Evolutionary conservation across 2,888 invertebrate genomes (phyloP).

Genomic region (Cynaeus angustus): DNA sequence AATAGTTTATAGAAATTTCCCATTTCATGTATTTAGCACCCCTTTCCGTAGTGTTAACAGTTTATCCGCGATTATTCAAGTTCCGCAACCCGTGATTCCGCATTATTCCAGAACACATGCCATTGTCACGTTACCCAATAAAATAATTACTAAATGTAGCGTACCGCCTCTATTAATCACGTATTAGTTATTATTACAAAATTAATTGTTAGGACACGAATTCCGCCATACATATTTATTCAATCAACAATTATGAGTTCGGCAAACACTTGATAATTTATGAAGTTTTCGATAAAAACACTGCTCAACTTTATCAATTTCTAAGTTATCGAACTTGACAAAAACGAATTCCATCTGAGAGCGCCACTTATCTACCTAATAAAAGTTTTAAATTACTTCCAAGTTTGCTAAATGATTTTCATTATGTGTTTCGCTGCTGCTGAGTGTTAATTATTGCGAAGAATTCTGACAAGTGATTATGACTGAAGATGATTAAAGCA

Average conservation of each 20-base stretch:
- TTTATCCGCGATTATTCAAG: background rate
- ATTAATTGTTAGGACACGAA: conserved; percentile 9
- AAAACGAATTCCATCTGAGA: conserved; percentile 21
- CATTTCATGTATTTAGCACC: background rate
- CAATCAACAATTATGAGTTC: background rate
- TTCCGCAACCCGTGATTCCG: conserved; percentile 2
- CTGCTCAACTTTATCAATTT: conserved; percentile 24
- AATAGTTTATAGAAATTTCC: too few species aligned
- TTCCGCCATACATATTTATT: background rate
- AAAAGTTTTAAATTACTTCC: conserved; percentile 30
- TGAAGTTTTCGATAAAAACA: background rate
- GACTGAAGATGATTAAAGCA: background rate
- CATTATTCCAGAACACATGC: conserved; percentile 6
- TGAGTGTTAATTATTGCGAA: conserved; percentile 14
- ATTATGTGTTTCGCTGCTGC: conserved; percentile 10
- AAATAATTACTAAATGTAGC: conserved; percentile 13
- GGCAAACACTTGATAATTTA: background rate
- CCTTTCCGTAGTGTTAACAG: background rate
- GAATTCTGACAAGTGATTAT: background rate
- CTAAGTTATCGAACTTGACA: conserved; percentile 19
- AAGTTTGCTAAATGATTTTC: conserved; percentile 13
- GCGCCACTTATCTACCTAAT: conserved; percentile 19
- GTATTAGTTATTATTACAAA: conserved; percentile 12
- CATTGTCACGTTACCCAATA: conserved; percentile 3
- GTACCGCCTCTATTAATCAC: conserved; percentile 6